Conservation (phyloP, 2,113 vertebrate species). For the Herpailurus yagouaroundi region DNA sequence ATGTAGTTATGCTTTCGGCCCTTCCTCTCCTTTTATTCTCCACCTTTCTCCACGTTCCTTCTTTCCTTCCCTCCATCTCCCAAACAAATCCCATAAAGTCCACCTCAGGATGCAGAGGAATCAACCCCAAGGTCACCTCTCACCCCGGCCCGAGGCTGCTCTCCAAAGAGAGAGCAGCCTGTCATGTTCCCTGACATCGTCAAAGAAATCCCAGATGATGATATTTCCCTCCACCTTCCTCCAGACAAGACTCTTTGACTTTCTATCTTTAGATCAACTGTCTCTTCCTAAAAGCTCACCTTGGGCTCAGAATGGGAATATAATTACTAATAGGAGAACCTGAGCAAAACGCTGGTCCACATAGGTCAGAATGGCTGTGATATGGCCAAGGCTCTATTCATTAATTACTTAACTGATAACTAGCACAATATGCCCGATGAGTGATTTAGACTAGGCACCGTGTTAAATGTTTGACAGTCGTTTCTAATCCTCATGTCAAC, state of each 20-base stretch:
- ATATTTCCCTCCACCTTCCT: slow-evolving; percentile 50
- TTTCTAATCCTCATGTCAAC: not conserved
- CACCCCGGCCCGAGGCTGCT: slow-evolving; percentile 54
- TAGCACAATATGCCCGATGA: not conserved
- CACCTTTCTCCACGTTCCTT: not conserved
- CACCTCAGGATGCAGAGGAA: slow-evolving; percentile 23
- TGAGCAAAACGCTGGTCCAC: not conserved
- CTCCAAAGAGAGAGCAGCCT: slow-evolving; percentile 45
- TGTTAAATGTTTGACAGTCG: not conserved
- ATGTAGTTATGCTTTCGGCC: slow-evolving; percentile 51
- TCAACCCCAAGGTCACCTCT: slow-evolving; percentile 68
- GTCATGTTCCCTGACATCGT: slow-evolving; percentile 57
- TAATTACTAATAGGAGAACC: not conserved
- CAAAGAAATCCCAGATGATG: slow-evolving; percentile 57
- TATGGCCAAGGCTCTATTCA: not conserved
- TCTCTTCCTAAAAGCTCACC: slow-evolving; percentile 63
- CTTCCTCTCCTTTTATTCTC: not conserved
- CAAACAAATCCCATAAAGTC: not conserved
- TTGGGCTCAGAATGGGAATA: not conserved
- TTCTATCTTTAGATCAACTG: slow-evolving; percentile 72
- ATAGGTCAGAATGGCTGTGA: not conserved
- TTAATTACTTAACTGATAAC: not conserved
- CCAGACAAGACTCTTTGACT: slow-evolving; percentile 60
- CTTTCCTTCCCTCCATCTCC: slow-evolving; percentile 38
- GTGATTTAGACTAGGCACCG: not conserved